A percentile compares a stretch with the other conserved stretches of the same genome.
These are phyloP conservation scores for Cydia fagiglandana DNA, from an alignment of 1,140 invertebrate genomes.

Conservation along the genomic window DNA sequence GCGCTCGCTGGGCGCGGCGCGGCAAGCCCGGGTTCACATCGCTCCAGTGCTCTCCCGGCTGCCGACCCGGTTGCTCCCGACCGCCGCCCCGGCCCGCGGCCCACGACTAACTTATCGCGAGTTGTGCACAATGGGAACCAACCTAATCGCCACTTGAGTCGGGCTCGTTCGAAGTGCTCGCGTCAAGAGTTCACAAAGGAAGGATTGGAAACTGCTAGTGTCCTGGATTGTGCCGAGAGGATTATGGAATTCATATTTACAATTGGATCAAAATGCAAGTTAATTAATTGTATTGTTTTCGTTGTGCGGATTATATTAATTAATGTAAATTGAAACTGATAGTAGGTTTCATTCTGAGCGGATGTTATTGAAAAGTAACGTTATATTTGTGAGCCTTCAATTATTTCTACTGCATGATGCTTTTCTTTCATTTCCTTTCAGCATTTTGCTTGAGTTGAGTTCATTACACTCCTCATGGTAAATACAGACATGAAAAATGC, in stretches of 20 bases:
- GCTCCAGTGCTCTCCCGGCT: conserved; percentile 27
- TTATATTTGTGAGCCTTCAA: background rate
- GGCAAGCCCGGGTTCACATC: conserved; percentile 1
- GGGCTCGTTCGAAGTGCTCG: background rate
- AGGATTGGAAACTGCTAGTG: conserved; percentile 13
- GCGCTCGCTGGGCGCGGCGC: conserved; percentile 1
- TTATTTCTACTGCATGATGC: too few species aligned
- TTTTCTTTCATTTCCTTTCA: too few species aligned
- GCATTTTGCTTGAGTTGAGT: too few species aligned
- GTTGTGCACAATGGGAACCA: conserved; percentile 47
- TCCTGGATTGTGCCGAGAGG: conserved; percentile 4
- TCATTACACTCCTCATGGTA: too few species aligned
- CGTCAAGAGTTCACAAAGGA: background rate
- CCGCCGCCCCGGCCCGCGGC: conserved; percentile 35
- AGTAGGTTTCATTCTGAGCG: background rate
- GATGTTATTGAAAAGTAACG: background rate
- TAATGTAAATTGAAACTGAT: background rate
- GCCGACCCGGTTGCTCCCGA: conserved; percentile 39
- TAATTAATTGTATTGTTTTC: conserved; percentile 12
- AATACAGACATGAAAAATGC: too few species aligned
- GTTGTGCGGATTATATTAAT: background rate
- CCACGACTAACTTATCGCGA: conserved; percentile 61
- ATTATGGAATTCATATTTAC: background rate
- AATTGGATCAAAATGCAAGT: conserved; percentile 24
- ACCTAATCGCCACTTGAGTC: conserved; percentile 43